Percentiles rank a stretch among this genome's conserved stretches.
Evolutionary conservation across 2,888 invertebrate genomes (phyloP).

Genomic region (Boloria euphrosyne): DNA sequence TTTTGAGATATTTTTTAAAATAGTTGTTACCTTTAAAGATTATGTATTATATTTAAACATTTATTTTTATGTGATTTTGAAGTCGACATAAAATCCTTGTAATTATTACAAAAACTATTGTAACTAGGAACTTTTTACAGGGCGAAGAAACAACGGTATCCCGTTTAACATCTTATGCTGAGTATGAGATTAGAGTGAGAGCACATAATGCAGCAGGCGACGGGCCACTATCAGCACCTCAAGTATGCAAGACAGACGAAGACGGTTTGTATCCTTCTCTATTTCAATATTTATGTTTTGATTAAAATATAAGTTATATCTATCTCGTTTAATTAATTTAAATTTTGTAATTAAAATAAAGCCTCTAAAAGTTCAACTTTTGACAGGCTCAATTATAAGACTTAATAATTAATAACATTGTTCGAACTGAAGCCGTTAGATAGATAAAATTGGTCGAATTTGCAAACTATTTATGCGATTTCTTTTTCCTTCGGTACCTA

Average conservation of each 20-base stretch:
- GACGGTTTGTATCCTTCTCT: conserved; percentile 82
- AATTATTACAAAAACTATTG: neutral
- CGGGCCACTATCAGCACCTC: conserved; percentile 88
- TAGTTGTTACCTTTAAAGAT: no score
- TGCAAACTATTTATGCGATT: no score
- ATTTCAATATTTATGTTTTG: conserved; percentile 2
- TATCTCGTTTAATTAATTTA: no score
- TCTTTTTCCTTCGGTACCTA: no score
- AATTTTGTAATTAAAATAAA: no score
- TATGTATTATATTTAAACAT: no score
- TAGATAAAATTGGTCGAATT: no score
- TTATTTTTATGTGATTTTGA: neutral
- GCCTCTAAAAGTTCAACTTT: no score
- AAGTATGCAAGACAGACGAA: conserved; percentile 92
- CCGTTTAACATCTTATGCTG: conserved; percentile 90
- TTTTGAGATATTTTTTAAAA: no score
- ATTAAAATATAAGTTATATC: neutral
- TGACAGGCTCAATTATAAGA: no score
- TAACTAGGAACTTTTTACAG: conserved; percentile 49
- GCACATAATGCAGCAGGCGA: conserved; percentile 94
- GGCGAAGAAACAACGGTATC: conserved; percentile 89
- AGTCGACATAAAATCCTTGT: neutral
- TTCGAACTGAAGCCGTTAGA: no score
- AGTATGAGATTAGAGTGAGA: conserved; percentile 92
- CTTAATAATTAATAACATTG: no score